Evolutionary conservation across 2,113 vertebrate species (phyloP), one percentile per base, ranked within the genome.

Genomic region (Tautogolabrus adspersus): DNA sequence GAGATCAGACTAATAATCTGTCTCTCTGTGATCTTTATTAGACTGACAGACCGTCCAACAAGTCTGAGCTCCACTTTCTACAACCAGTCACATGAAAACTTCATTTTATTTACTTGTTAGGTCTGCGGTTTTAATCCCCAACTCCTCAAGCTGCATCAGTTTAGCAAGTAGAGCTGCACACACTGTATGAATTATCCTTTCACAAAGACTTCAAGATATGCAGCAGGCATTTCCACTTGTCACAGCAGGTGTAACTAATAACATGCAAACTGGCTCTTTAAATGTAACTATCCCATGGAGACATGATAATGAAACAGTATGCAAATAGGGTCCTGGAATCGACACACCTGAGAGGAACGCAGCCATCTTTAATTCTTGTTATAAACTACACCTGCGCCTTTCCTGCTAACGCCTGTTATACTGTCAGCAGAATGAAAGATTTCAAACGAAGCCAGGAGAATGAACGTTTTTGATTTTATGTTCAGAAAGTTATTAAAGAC

Each of bases 371-470:
- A 21, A 69, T 76, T 47, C 37, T 8, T 52, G 38, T 75, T 72
- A 76, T 44, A 51, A 60, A 34, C 3, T 60, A 58, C 84, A 80
- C 76, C 74, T 87, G 77, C 19, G 18, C 26, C 21, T 58, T 22
- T 51, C 8, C 56, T n/a, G 66, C 49, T 6, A 4, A 13, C 19
- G 55, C 26, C 2, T 13, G 52, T 52, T 54, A 2, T 40, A 49
- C 38, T 13, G 23, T 38, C 9, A 9, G 11, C 47, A 10, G 38
- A 21, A 15, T 19, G 30, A 64, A 30, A 69, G 12, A 15, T 21
- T 56, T 61, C 21, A 23, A 19, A 23, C 22, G 51, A 42, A 68
- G 57, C 38, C 12, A 30, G n/a, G 19, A n/a, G 47, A 47, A 15
- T 16, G 47, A 40, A 5, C 2, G 38, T 40, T 40, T 40, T 6